A percentile compares a stretch with the other conserved stretches of the same genome.
phyloP scores from a whole-genome alignment of 2,888 invertebrate species.

The Amaurobius ferox region DNA sequence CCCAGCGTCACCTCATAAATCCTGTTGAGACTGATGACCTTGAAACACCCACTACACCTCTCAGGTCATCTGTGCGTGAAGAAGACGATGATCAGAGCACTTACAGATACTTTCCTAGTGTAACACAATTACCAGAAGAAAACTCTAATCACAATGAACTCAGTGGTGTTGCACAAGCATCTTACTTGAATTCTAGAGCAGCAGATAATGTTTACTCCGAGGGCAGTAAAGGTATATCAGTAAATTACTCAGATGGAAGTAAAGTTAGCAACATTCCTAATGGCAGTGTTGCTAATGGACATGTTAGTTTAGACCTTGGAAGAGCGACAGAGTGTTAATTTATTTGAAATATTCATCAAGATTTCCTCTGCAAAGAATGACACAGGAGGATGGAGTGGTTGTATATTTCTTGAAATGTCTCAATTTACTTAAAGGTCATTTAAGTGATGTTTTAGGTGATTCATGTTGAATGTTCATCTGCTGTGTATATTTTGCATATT shows the following conservation, averaged over 20 bases:
- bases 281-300: slow-evolving; percentile 73
- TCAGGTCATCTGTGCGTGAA: slow-evolving; percentile 27
- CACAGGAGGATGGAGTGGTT: too few relatives aligned
- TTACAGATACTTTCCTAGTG: slow-evolving; percentile 62
- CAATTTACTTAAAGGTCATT: too few relatives aligned
- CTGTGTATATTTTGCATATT: too few relatives aligned
- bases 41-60: slow-evolving; percentile 61
- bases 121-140: slow-evolving; percentile 45
- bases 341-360: neutral
- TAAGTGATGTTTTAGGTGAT: too few relatives aligned
- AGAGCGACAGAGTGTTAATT: slow-evolving; percentile 63
- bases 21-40: slow-evolving; percentile 24
- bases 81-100: slow-evolving; percentile 23
- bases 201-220: slow-evolving; percentile 21
- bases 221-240: slow-evolving; percentile 55
- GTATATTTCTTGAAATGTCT: too few relatives aligned
- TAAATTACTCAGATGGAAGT: slow-evolving; percentile 72
- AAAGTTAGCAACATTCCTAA: slow-evolving; percentile 72
- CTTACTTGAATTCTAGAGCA: neutral
- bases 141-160: neutral
- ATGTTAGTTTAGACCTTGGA: slow-evolving; percentile 35
- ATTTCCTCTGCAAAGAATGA: neutral
- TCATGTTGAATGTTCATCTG: too few relatives aligned
- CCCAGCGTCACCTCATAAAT: slow-evolving; percentile 20
- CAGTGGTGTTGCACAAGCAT: neutral